A percentile compares a stretch with the other conserved stretches of the same genome.
Evolutionary conservation across 2,113 vertebrate genomes (phyloP).

Genomic region (Lichenostomus cassidix): DNA sequence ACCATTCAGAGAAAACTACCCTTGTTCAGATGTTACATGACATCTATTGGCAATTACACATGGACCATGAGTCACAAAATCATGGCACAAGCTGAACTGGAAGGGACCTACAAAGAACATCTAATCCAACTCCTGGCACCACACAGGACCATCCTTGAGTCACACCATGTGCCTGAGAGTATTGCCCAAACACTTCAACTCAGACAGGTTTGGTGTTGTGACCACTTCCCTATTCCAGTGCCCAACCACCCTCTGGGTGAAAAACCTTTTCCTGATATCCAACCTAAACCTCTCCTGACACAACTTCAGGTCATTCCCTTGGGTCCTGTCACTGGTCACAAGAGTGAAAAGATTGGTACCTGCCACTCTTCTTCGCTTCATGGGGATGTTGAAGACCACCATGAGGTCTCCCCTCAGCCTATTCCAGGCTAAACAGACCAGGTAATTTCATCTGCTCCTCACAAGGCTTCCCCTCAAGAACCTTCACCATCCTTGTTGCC

Average conservation of each 20-base stretch:
- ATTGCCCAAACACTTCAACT: not conserved
- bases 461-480: rapidly evolving
- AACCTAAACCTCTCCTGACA: not conserved
- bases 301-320: not conserved
- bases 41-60: not conserved
- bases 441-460: not conserved
- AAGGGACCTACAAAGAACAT: not conserved
- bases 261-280: not conserved
- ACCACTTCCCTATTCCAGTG: not conserved
- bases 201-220: not conserved
- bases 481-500: not conserved
- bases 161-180: not conserved
- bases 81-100: not conserved
- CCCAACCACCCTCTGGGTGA: not conserved
- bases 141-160: not conserved
- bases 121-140: not conserved
- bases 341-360: not conserved
- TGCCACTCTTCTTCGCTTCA: not conserved
- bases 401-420: not conserved
- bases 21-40: not conserved
- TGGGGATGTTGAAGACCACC: not conserved
- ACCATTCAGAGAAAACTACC: not conserved
- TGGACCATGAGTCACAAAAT: not conserved
- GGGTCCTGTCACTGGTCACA: not conserved
- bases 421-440: not conserved